Conservation (phyloP, 2,888 invertebrate genomes). For the Trichacis sp. region DNA sequence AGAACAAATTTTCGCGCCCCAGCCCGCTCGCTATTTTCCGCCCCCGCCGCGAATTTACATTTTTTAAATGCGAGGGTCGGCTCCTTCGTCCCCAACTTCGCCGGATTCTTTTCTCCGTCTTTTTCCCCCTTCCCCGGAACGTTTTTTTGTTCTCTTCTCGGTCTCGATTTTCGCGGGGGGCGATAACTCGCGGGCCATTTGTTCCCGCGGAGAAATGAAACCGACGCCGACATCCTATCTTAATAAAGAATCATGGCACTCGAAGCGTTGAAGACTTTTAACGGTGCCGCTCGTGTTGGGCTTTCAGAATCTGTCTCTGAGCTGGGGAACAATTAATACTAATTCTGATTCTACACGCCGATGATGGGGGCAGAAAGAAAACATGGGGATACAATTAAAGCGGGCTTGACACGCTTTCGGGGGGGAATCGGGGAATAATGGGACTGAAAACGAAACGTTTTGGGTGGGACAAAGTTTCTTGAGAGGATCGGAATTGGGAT, state of each 20-base stretch:
- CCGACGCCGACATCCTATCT: constrained; percentile 58
- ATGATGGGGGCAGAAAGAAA: constrained; percentile 21
- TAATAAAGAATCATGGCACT: constrained; percentile 64
- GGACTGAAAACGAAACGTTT: too few relatives aligned
- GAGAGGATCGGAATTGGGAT: too few relatives aligned
- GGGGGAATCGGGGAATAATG: not conserved
- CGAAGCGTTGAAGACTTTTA: constrained; percentile 52
- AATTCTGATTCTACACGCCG: constrained; percentile 48
- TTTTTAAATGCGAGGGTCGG: constrained; percentile 67
- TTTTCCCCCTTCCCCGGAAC: not conserved
- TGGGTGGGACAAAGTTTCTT: too few relatives aligned
- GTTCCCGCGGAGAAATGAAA: constrained; percentile 65
- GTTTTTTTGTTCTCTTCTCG: not conserved
- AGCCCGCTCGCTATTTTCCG: constrained; percentile 34
- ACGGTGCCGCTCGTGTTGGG: constrained; percentile 48
- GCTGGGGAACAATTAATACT: constrained; percentile 58
- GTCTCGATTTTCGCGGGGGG: constrained; percentile 43
- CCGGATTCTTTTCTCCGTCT: constrained; percentile 20
- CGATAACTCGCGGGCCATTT: constrained; percentile 69
- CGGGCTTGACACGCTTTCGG: not conserved
- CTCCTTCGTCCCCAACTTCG: constrained; percentile 8
- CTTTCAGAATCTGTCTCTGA: constrained; percentile 36
- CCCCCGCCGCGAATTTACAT: constrained; percentile 65
- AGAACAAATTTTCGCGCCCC: constrained; percentile 60
- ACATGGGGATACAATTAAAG: not conserved